phyloP scores from a whole-genome alignment of 1,140 invertebrate genomes.

The Meloidogyne chitwoodi region DNA sequence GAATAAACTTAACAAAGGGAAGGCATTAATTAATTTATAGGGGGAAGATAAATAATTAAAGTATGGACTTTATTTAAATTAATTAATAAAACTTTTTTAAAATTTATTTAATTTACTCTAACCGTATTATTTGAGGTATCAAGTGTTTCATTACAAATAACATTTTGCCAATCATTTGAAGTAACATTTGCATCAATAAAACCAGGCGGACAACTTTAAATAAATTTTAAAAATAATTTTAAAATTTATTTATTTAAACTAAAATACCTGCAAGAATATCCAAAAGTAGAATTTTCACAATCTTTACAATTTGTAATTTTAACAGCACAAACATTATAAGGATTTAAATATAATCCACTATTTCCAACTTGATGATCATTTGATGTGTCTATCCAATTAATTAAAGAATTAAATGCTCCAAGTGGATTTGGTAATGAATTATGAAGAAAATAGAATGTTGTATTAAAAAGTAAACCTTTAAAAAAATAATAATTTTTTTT shows the following conservation, averaged over 20 bases:
- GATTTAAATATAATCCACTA: constrained; percentile 56
- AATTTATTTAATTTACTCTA: too few relatives aligned
- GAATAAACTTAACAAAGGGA: too few relatives aligned
- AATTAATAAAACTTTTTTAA: too few relatives aligned
- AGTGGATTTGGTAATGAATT: constrained; percentile 45
- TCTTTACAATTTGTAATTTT: neutral
- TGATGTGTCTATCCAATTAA: constrained; percentile 53
- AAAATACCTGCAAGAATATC: neutral
- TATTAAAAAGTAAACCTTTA: constrained; percentile 51
- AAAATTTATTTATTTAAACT: too few relatives aligned
- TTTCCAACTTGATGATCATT: constrained; percentile 58
- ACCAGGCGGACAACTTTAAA: neutral
- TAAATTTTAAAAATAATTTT: neutral
- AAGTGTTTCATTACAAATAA: neutral
- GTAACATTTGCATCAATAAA: neutral
- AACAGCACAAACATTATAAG: constrained; percentile 39
- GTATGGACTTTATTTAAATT: too few relatives aligned
- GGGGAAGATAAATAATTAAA: too few relatives aligned
- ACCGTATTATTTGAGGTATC: neutral
- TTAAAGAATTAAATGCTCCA: constrained; percentile 50
- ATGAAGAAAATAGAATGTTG: constrained; percentile 52
- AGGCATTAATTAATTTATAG: too few relatives aligned
- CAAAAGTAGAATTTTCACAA: neutral
- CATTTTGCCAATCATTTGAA: neutral
- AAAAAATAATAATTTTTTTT: neutral